Conservation (phyloP, 2,888 invertebrate genomes). For the Rotaria magnacalcarata region DNA sequence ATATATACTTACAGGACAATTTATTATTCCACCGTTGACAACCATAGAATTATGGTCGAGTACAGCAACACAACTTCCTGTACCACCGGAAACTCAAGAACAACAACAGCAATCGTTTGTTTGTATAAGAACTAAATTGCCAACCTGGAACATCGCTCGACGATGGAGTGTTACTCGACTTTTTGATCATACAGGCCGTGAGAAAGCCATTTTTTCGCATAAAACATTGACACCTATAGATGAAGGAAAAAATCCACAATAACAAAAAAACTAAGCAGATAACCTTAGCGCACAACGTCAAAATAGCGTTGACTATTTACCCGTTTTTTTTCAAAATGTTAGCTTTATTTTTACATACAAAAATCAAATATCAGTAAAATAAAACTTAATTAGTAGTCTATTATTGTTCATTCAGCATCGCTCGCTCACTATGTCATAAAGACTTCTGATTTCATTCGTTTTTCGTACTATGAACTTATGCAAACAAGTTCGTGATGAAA, state of each 20-base stretch:
- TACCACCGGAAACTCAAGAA: background rate
- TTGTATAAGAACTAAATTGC: background rate
- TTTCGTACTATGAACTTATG: too few relatives aligned
- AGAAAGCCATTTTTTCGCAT: background rate
- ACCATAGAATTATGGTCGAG: constrained; percentile 9
- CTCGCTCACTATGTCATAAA: too few relatives aligned
- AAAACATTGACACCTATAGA: background rate
- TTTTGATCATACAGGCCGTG: background rate
- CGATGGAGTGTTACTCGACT: background rate
- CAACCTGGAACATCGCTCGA: background rate
- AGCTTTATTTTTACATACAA: too few relatives aligned
- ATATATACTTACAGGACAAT: background rate
- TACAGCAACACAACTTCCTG: background rate
- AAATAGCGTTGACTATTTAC: background rate
- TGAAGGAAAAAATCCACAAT: background rate
- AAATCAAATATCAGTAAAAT: too few relatives aligned
- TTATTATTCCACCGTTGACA: constrained; percentile 15
- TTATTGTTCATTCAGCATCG: too few relatives aligned
- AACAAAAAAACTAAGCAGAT: background rate
- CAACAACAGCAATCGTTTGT: background rate
- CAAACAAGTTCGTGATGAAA: too few relatives aligned
- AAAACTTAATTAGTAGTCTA: too few relatives aligned
- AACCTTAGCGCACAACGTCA: background rate
- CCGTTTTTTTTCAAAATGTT: background rate
- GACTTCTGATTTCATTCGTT: too few relatives aligned